Evolutionary conservation across 2,113 vertebrate genomes (phyloP), one percentile per base, ranked within the genome.

Genomic region (Barnardius zonarius): DNA sequence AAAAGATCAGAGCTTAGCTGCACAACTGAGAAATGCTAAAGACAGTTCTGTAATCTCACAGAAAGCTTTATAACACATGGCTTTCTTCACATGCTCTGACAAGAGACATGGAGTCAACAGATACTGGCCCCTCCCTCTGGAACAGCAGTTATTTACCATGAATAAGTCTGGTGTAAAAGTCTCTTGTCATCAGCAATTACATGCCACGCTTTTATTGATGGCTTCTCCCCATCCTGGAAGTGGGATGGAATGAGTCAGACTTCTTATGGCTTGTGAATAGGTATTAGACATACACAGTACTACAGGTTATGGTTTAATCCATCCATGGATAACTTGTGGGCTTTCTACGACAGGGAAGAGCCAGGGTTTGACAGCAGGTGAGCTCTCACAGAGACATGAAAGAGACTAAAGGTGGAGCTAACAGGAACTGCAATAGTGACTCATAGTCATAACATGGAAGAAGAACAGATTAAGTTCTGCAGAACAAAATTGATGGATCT

Each of bases 381-480:
- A 92, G 35, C 3, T 66, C 73, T 31, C 37, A 27, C 16, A 12
- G 4, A 37, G 18, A 74, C 20, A 15, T 1, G 20, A 63, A 27
- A 31, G 14, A 30, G n/a, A 35, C 31, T 18, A 48, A 59, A 86
- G 88, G 46, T 81, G 76, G 57, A 74, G 54, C 31, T 18, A 39
- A 10, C 8, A 90, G 49, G 28, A 73, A 17, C 37, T 23, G 3
- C 61, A 86, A 1, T 1, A 62, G 33, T 23, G 75, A 83, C 55
- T 61, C 55, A 30, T 7, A 77, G 49, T 7, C 57, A 3, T 10
- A 62, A 20, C 2, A 35, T 12, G 24, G 61, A 55, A 81, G 13
- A 55, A 85, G 54, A 27, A 94, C 94, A 96, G 94, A 93, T 94
- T 92, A 92, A 88, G 4, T 91, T 91, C 73, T 78, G 51, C 69